Evolutionary conservation across 2,797 vertebrate genomes (phyloP).

Genomic region (Gorsachius magnificus): DNA sequence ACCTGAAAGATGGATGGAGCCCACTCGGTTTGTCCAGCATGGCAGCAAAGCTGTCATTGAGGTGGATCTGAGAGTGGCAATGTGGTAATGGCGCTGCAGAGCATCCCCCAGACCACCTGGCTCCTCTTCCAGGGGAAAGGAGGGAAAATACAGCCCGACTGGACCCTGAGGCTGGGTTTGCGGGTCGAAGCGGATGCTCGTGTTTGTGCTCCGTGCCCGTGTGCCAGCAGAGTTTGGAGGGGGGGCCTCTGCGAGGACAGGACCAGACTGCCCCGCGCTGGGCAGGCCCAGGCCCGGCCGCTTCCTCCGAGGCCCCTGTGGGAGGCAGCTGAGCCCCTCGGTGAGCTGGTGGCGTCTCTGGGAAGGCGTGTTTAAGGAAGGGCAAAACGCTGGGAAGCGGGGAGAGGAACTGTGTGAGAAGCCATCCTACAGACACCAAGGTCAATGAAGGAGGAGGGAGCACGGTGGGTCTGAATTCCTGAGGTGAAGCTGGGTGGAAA

Average conservation of each 20-base stretch:
- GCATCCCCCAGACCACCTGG: accelerated
- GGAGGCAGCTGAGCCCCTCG: too few species aligned
- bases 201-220: too few species aligned
- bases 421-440: too few species aligned
- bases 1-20: neutral
- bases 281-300: too few species aligned
- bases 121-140: neutral
- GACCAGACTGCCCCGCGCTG: neutral
- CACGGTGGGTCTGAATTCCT: neutral
- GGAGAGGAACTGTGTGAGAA: neutral
- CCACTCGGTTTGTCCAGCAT: accelerated
- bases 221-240: neutral
- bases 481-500: neutral
- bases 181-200: accelerated
- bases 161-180: too few species aligned
- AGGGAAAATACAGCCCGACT: accelerated
- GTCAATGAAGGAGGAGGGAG: neutral
- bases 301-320: accelerated
- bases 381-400: accelerated
- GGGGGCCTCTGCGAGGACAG: neutral
- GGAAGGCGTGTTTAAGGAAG: accelerated
- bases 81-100: neutral
- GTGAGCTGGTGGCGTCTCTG: accelerated
- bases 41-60: too few species aligned
- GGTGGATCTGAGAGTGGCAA: accelerated